phyloP scores from a whole-genome alignment of 2,113 vertebrate genomes.

The Choloepus hoffmanni region DNA sequence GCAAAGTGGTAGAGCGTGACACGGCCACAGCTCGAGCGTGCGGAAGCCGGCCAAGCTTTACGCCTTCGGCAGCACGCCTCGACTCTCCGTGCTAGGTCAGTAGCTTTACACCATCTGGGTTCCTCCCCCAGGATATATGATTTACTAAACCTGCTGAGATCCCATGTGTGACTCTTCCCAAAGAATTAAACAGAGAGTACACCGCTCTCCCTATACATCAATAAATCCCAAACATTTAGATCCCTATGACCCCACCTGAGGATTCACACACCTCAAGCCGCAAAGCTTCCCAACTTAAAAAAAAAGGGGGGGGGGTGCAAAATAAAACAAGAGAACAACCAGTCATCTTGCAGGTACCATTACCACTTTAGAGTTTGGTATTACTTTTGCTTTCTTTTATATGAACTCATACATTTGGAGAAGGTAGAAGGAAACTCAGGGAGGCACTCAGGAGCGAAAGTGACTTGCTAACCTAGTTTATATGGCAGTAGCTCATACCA shows the following conservation, averaged over 20 bases:
- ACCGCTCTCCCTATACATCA: not conserved
- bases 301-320: not conserved
- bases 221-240: conserved; percentile 49
- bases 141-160: not conserved
- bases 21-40: not conserved
- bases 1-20: conserved; percentile 58
- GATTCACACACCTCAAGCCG: not conserved
- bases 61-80: not conserved
- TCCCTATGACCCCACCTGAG: not conserved
- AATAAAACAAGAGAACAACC: not conserved
- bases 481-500: not conserved
- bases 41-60: not conserved
- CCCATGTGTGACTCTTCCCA: conserved; percentile 38
- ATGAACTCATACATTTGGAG: not conserved
- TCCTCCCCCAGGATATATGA: not conserved
- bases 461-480: not conserved
- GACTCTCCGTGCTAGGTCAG: conserved; percentile 33
- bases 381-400: not conserved
- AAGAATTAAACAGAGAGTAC: conserved; percentile 50
- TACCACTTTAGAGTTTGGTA: not conserved
- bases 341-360: not conserved
- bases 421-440: not conserved
- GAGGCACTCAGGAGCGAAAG: not conserved
- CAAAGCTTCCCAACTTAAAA: conserved; percentile 13
- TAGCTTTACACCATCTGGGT: not conserved